Evolutionary conservation across 2,888 invertebrate species (phyloP).

Genomic region (Nipponacmea schrenckii): DNA sequence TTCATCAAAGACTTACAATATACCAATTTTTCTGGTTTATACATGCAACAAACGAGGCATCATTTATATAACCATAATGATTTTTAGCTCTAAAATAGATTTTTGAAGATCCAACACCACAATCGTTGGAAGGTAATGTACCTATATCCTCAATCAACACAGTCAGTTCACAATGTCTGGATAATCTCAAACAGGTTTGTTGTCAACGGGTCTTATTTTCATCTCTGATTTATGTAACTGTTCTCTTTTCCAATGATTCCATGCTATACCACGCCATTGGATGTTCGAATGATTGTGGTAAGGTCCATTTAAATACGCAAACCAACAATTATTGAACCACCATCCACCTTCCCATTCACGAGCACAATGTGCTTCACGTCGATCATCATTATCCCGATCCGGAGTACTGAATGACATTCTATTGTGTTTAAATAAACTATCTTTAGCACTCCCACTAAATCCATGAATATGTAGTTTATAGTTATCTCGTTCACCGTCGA

Average conservation of each 20-base stretch:
- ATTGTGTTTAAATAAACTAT: constrained; percentile 89
- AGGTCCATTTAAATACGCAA: constrained; percentile 90
- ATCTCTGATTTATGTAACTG: constrained; percentile 64
- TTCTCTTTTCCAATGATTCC: constrained; percentile 66
- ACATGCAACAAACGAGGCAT: no score
- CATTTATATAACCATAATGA: no score
- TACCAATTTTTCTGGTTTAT: no score
- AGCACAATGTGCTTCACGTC: constrained; percentile 83
- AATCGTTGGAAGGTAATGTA: no score
- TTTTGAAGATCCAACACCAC: no score
- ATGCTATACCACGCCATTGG: constrained; percentile 59
- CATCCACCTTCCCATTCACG: constrained; percentile 93
- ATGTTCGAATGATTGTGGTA: constrained; percentile 74
- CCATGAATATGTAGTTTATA: constrained; percentile 56
- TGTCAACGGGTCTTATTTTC: constrained; percentile 62
- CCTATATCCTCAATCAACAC: no score
- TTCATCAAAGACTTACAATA: no score
- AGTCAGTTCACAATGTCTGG: no score
- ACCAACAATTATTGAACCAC: constrained; percentile 97
- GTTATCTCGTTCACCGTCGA: constrained; percentile 62
- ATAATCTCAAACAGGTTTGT: no score
- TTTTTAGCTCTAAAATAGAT: no score
- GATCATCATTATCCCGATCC: constrained; percentile 89
- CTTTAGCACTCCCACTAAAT: constrained; percentile 80
- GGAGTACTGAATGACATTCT: constrained; percentile 90